Conservation (phyloP, 2,113 vertebrate genomes). For the Apodemus sylvaticus region DNA sequence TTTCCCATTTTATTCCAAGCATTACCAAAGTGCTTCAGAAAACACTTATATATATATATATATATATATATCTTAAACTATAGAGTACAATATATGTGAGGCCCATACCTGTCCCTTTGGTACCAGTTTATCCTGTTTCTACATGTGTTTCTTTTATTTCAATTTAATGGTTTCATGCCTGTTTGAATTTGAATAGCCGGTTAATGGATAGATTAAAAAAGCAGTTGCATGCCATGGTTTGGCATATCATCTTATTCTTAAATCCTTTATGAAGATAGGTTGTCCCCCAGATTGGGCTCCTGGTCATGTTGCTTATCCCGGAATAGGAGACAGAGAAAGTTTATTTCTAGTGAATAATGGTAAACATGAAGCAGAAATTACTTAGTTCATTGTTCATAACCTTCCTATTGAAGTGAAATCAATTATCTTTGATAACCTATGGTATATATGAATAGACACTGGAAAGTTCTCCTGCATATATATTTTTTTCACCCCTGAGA, state of each 20-base stretch:
- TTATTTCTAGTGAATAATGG: neutral
- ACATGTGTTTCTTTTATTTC: neutral
- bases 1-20: constrained; percentile 7
- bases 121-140: neutral
- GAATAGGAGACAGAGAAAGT: neutral
- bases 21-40: constrained; percentile 26
- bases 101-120: neutral
- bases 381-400: neutral
- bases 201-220: neutral
- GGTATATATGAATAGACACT: neutral
- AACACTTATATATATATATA: neutral
- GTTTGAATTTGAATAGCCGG: constrained; percentile 15
- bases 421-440: neutral
- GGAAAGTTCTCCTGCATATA: neutral
- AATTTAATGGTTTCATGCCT: neutral
- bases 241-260: neutral
- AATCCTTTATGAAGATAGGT: neutral
- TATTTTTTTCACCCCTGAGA: too few relatives aligned
- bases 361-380: neutral
- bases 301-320: neutral
- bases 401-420: constrained; percentile 15
- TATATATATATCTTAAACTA: neutral
- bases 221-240: neutral
- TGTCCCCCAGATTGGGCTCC: neutral
- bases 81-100: neutral